phyloP scores from a whole-genome alignment of 2,888 invertebrate genomes.

The Leptinotarsa haldemani region DNA sequence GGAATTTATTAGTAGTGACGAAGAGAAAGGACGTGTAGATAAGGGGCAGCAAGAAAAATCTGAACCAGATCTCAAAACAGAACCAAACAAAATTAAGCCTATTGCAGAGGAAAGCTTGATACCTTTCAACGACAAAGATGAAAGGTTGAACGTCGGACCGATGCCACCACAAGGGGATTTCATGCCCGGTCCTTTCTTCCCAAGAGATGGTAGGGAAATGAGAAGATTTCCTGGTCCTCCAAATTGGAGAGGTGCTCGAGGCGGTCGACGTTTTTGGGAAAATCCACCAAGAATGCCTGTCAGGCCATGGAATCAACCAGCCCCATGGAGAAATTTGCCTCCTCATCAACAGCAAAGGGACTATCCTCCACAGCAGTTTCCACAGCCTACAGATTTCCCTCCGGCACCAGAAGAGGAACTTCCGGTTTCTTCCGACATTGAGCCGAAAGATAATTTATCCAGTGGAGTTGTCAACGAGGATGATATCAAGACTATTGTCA shows the following conservation, averaged over 20 bases:
- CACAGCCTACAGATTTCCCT: background rate
- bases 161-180: constrained; percentile 28
- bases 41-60: constrained; percentile 44
- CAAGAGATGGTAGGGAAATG: constrained; percentile 34
- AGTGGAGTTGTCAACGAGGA: constrained; percentile 69
- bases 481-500: constrained; percentile 82
- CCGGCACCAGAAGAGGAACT: constrained; percentile 6
- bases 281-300: constrained; percentile 32
- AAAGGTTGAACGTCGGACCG: constrained; percentile 41
- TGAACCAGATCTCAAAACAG: constrained; percentile 47
- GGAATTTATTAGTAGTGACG: constrained; percentile 58
- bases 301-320: constrained; percentile 38
- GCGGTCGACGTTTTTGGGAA: constrained; percentile 65
- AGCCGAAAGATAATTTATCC: constrained; percentile 25
- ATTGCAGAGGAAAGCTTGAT: constrained; percentile 39
- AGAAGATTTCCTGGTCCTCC: constrained; percentile 36
- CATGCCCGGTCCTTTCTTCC: constrained; percentile 27
- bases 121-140: constrained; percentile 53
- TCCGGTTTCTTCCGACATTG: constrained; percentile 2
- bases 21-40: constrained; percentile 50
- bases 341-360: constrained; percentile 50
- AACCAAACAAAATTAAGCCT: constrained; percentile 25
- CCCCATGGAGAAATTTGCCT: constrained; percentile 35
- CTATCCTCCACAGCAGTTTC: constrained; percentile 22
- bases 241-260: constrained; percentile 42